Evolutionary conservation across 35 echinoderm and acorn worm genomes (phyloP).

Genomic region (Diadema setosum): DNA sequence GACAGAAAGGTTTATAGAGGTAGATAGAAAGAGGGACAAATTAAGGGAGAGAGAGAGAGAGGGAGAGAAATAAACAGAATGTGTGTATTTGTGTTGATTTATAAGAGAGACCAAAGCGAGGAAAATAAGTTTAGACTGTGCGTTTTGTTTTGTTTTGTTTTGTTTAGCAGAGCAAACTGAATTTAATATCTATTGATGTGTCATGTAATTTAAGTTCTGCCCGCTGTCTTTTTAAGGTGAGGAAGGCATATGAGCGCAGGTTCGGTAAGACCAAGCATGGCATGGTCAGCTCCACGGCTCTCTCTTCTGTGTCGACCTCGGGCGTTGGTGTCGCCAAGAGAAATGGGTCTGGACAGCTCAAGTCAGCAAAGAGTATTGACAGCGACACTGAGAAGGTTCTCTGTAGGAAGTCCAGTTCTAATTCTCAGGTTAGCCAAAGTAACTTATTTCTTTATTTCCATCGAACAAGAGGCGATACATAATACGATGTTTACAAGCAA

Average conservation of each 20-base stretch:
- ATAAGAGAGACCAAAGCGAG: not conserved
- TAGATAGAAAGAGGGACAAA: too few relatives aligned
- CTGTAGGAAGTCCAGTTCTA: not conserved
- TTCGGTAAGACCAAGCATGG: conserved; percentile 39
- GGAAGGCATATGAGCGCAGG: conserved; percentile 58
- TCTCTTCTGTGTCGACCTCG: not conserved
- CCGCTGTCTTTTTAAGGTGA: conserved; percentile 30
- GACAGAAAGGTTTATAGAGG: too few relatives aligned
- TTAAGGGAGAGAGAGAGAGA: too few relatives aligned
- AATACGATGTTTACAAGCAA: too few relatives aligned
- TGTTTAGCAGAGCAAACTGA: too few relatives aligned
- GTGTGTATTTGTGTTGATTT: too few relatives aligned
- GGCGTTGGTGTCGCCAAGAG: not conserved
- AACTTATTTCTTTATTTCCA: not conserved
- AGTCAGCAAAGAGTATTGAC: not conserved
- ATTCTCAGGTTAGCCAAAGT: not conserved
- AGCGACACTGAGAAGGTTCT: not conserved
- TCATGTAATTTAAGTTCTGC: too few relatives aligned
- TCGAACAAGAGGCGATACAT: too few relatives aligned
- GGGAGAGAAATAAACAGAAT: too few relatives aligned
- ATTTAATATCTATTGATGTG: too few relatives aligned
- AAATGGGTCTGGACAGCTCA: not conserved
- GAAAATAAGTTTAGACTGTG: not conserved
- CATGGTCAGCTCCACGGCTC: not conserved
- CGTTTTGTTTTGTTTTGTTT: not conserved